phyloP scores from a whole-genome alignment of 1,140 invertebrate genomes.

The Anoplophora glabripennis region DNA sequence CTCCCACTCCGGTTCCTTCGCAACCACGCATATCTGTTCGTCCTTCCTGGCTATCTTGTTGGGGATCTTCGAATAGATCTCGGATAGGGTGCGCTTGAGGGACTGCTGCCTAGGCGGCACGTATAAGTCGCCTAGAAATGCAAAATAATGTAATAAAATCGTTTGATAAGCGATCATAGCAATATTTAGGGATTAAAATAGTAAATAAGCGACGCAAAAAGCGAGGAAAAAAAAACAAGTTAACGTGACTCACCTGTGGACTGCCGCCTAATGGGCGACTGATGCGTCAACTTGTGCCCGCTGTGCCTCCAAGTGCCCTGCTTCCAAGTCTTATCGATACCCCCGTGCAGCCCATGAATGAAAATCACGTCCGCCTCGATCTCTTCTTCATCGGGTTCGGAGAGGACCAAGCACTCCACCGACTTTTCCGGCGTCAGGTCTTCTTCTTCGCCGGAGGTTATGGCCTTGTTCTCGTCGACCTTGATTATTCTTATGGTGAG shows the following conservation, averaged over 20 bases:
- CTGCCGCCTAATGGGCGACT: slow-evolving; percentile 30
- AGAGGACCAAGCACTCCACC: slow-evolving; percentile 25
- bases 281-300: slow-evolving; percentile 46
- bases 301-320: slow-evolving; percentile 54
- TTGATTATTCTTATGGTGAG: background rate
- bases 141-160: too few relatives aligned
- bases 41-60: slow-evolving; percentile 29
- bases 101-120: slow-evolving; percentile 25
- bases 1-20: background rate
- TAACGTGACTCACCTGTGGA: slow-evolving; percentile 30
- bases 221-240: too few relatives aligned
- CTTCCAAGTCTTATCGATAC: slow-evolving; percentile 57
- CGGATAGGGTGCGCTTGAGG: slow-evolving; percentile 33
- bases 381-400: slow-evolving; percentile 37
- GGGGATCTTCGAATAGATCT: slow-evolving; percentile 26
- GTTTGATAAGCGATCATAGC: too few relatives aligned
- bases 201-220: too few relatives aligned
- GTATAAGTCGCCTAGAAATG: too few relatives aligned
- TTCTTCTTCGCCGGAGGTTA: background rate
- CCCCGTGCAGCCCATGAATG: slow-evolving; percentile 60
- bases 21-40: slow-evolving; percentile 2
- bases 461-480: slow-evolving; percentile 12
- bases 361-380: slow-evolving; percentile 57
- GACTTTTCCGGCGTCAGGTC: slow-evolving; percentile 23
- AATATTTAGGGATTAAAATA: too few relatives aligned